phyloP scores from a whole-genome alignment of 2,797 vertebrate species.

The Sebastes ruberrimus region DNA sequence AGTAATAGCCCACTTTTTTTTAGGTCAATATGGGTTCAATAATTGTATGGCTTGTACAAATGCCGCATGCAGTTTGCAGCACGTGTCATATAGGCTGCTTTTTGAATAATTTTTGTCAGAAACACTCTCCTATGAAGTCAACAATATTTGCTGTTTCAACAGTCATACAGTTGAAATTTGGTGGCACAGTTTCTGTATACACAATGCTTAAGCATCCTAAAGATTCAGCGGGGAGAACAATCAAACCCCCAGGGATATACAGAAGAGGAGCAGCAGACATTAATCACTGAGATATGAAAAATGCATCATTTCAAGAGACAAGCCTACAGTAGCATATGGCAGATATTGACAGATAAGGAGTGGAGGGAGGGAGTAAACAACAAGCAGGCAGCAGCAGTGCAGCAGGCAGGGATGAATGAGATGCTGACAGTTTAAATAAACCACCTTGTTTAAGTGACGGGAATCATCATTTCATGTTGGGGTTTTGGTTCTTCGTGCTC shows the following conservation, averaged over 20 bases:
- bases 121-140: background rate
- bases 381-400: background rate
- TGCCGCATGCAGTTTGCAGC: background rate
- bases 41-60: background rate
- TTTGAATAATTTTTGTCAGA: background rate
- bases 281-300: conserved; percentile 51
- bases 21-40: too few species aligned
- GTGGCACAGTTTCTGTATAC: background rate
- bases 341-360: conserved; percentile 32
- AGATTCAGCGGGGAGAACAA: conserved; percentile 20
- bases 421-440: background rate
- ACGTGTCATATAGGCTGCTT: background rate
- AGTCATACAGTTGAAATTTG: conserved; percentile 2
- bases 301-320: conserved; percentile 39
- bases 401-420: background rate
- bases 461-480: background rate
- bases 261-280: conserved; percentile 25
- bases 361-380: conserved; percentile 4
- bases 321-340: conserved; percentile 21
- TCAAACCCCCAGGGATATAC: conserved; percentile 37
- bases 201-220: background rate
- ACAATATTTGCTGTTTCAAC: conserved; percentile 16
- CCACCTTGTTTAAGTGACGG: conserved; percentile 12
- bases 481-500: background rate
- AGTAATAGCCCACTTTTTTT: too few species aligned